Evolutionary conservation across 1,140 invertebrate genomes (phyloP), one percentile per base, ranked within the genome.

Genomic region (Habropoda laboriosa): DNA sequence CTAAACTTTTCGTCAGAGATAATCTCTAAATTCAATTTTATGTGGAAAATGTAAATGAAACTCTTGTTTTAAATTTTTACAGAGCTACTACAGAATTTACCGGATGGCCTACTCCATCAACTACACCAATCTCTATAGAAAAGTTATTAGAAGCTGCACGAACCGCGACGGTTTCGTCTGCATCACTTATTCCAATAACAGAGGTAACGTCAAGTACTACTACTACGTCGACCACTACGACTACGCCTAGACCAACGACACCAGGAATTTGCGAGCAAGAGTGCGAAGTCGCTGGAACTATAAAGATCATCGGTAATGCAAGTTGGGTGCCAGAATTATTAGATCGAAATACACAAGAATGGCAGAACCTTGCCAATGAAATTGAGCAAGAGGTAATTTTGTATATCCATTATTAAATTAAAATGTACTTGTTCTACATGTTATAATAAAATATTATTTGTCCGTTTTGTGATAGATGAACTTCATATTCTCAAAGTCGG

Each of bases 71-170:
- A 72, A 32, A 24, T n/a, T 16, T 38, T 93, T 90, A 55, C 87
- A 97, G 97, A 91, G 95, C 96, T 60, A 97, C 96, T 21, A 98
- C 97, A 3, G 96, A 97, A 90, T 98, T 98, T 86, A 97, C 97
- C 13, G 97, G 97, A 24, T 98, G 97, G 97, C 96, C 97, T 16
- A 96, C 97, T 8, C 95, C 96, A 6, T 96, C 96, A 1, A 97
- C 97, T 0, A 97, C 96, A 0, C 96, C 97, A 8, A 96, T 97
- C 63, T 97, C 96, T 0, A 96, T 97, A 55, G 96, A 97, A 88
- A 96, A 97, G 89, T 91, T 97, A 1, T 88, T 97, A 53, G 96
- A 96, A 87, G 94, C 95, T n/a, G 96, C 96, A 45, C 94, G 95
- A 79, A 95, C 94, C 21, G 94, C 95, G 0, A 94, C 95, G 0